Conservation (phyloP, 2,797 vertebrate genomes). For the Oryzias dopingdopingensis region DNA sequence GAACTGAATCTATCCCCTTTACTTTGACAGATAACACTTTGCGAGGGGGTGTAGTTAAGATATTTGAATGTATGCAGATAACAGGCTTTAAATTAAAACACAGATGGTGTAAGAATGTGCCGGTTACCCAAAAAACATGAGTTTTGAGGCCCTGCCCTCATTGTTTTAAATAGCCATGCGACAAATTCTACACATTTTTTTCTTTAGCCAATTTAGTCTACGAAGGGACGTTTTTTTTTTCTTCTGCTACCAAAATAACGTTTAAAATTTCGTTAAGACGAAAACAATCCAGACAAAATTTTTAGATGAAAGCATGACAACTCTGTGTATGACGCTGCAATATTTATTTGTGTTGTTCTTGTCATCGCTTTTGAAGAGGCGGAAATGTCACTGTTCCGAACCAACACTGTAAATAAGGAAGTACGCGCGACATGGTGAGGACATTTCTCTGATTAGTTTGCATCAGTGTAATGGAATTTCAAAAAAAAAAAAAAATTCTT, state of each 20-base stretch:
- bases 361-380: conserved; percentile 77
- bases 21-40: conserved; percentile 26
- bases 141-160: conserved; percentile 31
- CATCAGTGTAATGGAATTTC: conserved; percentile 67
- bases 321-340: conserved; percentile 79
- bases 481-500: conserved; percentile 37
- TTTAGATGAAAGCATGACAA: conserved; percentile 80
- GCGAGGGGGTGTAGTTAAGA: conserved; percentile 26
- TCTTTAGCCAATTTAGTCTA: conserved; percentile 42
- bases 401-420: conserved; percentile 79
- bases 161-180: conserved; percentile 32
- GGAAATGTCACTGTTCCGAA: conserved; percentile 72
- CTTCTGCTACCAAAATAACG: conserved; percentile 63
- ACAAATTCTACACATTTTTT: conserved; percentile 54
- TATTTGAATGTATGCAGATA: conserved; percentile 43
- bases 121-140: conserved; percentile 36
- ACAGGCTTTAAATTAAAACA: conserved; percentile 38
- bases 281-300: conserved; percentile 67
- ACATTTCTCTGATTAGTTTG: conserved; percentile 81
- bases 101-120: conserved; percentile 17
- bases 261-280: conserved; percentile 31
- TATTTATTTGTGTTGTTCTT: conserved; percentile 81
- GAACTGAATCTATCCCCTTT: conserved; percentile 20
- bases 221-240: conserved; percentile 47
- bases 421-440: conserved; percentile 71